Conservation (phyloP, 2,797 vertebrate genomes). For the Anguilla anguilla region DNA sequence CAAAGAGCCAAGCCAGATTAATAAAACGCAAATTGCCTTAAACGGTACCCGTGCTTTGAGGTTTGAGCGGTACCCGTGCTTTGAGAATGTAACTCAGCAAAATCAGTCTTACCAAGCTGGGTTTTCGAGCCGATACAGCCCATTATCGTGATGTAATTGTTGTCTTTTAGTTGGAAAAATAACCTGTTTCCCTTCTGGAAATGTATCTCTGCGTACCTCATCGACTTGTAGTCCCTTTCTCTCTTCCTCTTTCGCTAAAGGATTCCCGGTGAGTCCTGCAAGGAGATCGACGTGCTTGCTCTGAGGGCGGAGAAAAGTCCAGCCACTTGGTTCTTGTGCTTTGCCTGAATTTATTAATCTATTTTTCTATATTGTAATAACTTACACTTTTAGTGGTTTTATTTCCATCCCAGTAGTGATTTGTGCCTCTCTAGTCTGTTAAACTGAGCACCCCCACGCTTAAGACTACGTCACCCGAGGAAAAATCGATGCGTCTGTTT, state of each 20-base stretch:
- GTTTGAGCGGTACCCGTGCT: conserved; percentile 22
- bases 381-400: neutral
- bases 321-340: conserved; percentile 48
- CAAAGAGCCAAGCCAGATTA: conserved; percentile 14
- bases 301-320: conserved; percentile 57
- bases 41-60: conserved; percentile 35
- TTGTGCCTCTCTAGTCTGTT: conserved; percentile 18
- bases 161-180: conserved; percentile 46
- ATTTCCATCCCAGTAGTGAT: neutral
- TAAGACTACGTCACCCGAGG: conserved; percentile 58
- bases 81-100: conserved; percentile 39
- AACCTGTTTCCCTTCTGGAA: conserved; percentile 38
- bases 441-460: conserved; percentile 37
- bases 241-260: conserved; percentile 47
- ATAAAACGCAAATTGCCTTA: conserved; percentile 6
- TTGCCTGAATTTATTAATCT: conserved; percentile 24
- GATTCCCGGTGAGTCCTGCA: conserved; percentile 59
- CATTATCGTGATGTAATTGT: conserved; percentile 72
- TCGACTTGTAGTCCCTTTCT: conserved; percentile 53
- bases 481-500: conserved; percentile 54
- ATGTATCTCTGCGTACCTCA: conserved; percentile 66
- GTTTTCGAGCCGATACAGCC: conserved; percentile 77
- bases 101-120: conserved; percentile 71
- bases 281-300: conserved; percentile 45
- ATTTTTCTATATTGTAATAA: neutral